Evolutionary conservation across 2,888 invertebrate species (phyloP).

Genomic region (Campaea margaritaria): DNA sequence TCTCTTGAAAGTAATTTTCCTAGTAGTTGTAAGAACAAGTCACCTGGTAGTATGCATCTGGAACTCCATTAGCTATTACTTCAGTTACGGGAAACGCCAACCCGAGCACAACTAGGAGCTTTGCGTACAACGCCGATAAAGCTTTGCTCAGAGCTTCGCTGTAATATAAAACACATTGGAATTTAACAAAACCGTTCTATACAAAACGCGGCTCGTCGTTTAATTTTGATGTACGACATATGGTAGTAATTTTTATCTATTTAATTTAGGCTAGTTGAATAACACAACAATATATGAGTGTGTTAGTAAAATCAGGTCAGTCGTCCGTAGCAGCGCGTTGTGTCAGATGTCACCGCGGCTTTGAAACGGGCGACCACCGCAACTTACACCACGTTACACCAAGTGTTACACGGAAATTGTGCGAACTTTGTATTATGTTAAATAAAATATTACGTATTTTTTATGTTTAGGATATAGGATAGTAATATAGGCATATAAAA

Average conservation of each 20-base stretch:
- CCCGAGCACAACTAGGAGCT: constrained; percentile 92
- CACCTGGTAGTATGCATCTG: constrained; percentile 90
- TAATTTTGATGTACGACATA: background rate
- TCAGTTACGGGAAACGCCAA: constrained; percentile 95
- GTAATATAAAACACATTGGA: constrained; percentile 47
- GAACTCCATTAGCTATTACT: constrained; percentile 91
- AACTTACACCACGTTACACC: constrained; percentile 33
- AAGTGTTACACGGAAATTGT: constrained; percentile 21
- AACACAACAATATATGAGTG: background rate
- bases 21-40: constrained; percentile 5
- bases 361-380: constrained; percentile 39
- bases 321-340: constrained; percentile 23
- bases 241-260: background rate
- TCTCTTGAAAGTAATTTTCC: constrained; percentile 4
- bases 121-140: constrained; percentile 93
- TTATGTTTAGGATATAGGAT: background rate
- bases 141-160: constrained; percentile 90
- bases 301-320: constrained; percentile 18
- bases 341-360: constrained; percentile 30
- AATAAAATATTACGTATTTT: too few species aligned
- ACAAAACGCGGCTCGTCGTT: too few species aligned
- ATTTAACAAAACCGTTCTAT: background rate
- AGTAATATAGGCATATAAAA: background rate
- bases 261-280: background rate
- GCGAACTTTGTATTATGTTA: constrained; percentile 3